Percentiles rank a stretch among this genome's conserved stretches.
Evolutionary conservation across 2,113 vertebrate genomes (phyloP).

Genomic region (Albula goreensis): DNA sequence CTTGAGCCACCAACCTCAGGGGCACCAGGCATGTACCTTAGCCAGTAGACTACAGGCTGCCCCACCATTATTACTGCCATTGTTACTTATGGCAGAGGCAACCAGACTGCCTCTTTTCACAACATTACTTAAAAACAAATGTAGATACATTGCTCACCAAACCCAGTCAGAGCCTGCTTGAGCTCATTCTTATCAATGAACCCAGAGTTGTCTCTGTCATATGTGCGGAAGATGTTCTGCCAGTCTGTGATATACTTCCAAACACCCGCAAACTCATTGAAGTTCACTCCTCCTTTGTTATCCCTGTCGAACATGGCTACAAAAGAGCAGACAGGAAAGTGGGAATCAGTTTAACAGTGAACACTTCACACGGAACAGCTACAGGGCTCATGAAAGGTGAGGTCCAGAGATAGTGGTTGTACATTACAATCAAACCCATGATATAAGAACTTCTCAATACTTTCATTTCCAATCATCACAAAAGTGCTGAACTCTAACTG

Average conservation of each 20-base stretch:
- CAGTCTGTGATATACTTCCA: conserved; percentile 99
- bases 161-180: conserved; percentile 94
- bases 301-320: conserved; percentile 98
- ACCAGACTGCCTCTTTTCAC: conserved; percentile 18
- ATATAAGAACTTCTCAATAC: not conserved
- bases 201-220: conserved; percentile 95
- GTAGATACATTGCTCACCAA: conserved; percentile 80
- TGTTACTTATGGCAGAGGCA: conserved; percentile 4
- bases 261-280: conserved; percentile 92
- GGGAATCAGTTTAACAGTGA: not conserved
- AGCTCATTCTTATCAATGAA: conserved; percentile 97
- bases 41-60: too few relatives aligned
- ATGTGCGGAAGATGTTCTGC: conserved; percentile 97
- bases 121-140: conserved; percentile 34
- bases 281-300: conserved; percentile 96
- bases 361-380: not conserved
- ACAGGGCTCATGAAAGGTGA: not conserved
- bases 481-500: too few relatives aligned
- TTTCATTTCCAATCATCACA: not conserved
- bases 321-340: conserved; percentile 28
- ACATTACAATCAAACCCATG: not conserved
- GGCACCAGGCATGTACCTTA: too few relatives aligned
- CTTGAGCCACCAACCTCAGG: too few relatives aligned
- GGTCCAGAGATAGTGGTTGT: not conserved
- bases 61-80: too few relatives aligned